Base-by-base conservation (phyloP, 2,888 invertebrate species). In the Idaea aversata region DNA sequence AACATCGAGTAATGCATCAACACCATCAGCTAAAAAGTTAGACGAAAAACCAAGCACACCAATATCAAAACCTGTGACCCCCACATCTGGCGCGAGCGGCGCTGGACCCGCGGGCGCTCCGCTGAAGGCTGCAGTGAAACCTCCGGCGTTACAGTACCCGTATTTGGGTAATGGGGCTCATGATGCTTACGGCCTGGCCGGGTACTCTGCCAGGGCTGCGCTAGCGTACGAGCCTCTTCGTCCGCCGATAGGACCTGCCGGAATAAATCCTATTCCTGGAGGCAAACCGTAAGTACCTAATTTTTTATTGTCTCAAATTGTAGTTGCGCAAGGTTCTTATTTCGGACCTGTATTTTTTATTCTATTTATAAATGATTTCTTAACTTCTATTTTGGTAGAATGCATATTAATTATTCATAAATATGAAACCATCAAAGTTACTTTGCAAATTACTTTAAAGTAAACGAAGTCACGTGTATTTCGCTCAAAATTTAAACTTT, bases 21-120 rank as follows among this genome's bases (percentile, higher is more conserved):
- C 97, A 47, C 97, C 97, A 1, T 97, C 97, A 67, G 96, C 97
- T 72, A 97, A 97, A 87, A 97, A 97, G 86, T 91, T 97, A 86
- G 97, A 97, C 85, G 98, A 98, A 80, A 98, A 98, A 87, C 97
- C 98, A 10, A 95, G 96, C 71, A 98, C 98, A 36, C 98, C 98
- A 5, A 97, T 98, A 76, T 97, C 97, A 15, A 98, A 98, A 91
- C 96, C 97, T 5, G 96, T 97, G 69, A 98, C 98, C 58, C 98
- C 98, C 4, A 98, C 97, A 16, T 94, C 94, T 3, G 95, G 96
- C 61, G 93, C 93, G 65, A 94, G 94, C 70, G 89, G 94, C 63
- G 94, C 94, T 70, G 94, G 94, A 64, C 92, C 94, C 0, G 94
- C 94, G 81, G 94, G 88, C 85, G 94, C 77, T 81, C 94, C 84